Percentiles rank a stretch among this genome's conserved stretches.
Conservation (phyloP, 2,888 invertebrate genomes). For the Sericinus montela region DNA sequence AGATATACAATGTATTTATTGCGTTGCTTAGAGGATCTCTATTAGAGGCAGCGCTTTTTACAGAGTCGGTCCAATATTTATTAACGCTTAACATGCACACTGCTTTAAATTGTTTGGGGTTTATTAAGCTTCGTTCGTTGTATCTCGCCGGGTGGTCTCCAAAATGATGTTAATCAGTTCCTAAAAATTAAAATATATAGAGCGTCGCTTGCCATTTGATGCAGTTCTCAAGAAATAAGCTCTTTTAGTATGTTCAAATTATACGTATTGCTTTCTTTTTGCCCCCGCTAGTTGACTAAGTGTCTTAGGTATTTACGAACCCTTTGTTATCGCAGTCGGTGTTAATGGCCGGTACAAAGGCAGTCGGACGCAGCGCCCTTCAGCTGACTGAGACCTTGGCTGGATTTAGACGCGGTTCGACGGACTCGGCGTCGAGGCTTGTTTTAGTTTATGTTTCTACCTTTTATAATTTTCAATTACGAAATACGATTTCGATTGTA, state of each 20-base stretch:
- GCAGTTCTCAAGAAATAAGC: conserved; percentile 3
- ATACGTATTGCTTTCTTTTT: conserved; percentile 14
- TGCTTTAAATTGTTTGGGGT: conserved; percentile 40
- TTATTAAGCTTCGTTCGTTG: conserved; percentile 33
- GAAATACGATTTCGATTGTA: background rate
- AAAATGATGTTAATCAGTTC: conserved; percentile 32
- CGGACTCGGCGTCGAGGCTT: conserved; percentile 57
- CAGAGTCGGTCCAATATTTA: conserved; percentile 38
- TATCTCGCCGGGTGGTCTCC: conserved; percentile 54
- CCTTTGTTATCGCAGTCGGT: conserved; percentile 70
- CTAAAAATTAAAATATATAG: conserved; percentile 31
- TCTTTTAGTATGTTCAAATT: conserved; percentile 3
- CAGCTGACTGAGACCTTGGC: conserved; percentile 71
- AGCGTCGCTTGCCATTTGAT: conserved; percentile 26
- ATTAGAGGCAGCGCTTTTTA: conserved; percentile 31
- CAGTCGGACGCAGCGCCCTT: conserved; percentile 68
- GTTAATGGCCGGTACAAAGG: conserved; percentile 68
- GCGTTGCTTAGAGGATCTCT: conserved; percentile 6
- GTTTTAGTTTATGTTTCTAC: conserved; percentile 60
- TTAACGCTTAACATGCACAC: conserved; percentile 31
- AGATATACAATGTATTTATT: conserved; percentile 24
- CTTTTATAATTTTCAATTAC: conserved; percentile 24
- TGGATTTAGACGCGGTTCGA: conserved; percentile 75
- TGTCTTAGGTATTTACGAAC: conserved; percentile 50
- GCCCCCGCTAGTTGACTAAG: conserved; percentile 46